Base-by-base conservation (phyloP, 1,140 invertebrate genomes). In the Penaeus chinensis region DNA sequence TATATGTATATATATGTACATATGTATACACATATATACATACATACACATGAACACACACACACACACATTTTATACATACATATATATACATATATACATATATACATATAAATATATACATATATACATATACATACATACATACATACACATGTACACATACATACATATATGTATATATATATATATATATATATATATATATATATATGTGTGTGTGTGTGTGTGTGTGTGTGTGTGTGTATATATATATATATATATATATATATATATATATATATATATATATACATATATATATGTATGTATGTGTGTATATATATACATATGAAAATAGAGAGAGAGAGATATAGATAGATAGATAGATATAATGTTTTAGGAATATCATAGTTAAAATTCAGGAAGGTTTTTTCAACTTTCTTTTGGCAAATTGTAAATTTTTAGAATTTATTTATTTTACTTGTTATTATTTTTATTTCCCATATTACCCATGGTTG, bases 1-100 rank as follows among this genome's bases (percentile, higher is more conserved):
- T 81, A 81, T 81, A 81, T 65, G 65, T 65, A 63, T 81, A 81
- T 81, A 81, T 65, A 81, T 81, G 65, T 81, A 81, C 61, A 65
- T 81, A 81, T 81, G 61, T 65, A 81, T 81, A 81, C 61, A 81
- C 61, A 81, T 65, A 81, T 3, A 81, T 3, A 63, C 32, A 81
- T 65, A 81, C n/a, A 81, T 32, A 81, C 5, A 61, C 10, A 82
- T 37, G 27, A 1, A 24, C n/a, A 61, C 42, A 47, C 22, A 80
- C 42, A 80, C 13, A 61, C 42, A 42, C 5, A 80, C 42, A 61
- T 20, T 79, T 16, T 22, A 61, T 8, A 82, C 24, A 62, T 27
- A 24, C n/a, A 61, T 61, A 47, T 13, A 80, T 18, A 80, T 5
- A 61, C 42, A 42, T 3, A 80, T 61, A 61, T 4, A 80, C 5